These are phyloP conservation scores for Tricholauxania praeusta DNA, from an alignment of 2,888 invertebrate genomes.

Conservation along the genomic window DNA sequence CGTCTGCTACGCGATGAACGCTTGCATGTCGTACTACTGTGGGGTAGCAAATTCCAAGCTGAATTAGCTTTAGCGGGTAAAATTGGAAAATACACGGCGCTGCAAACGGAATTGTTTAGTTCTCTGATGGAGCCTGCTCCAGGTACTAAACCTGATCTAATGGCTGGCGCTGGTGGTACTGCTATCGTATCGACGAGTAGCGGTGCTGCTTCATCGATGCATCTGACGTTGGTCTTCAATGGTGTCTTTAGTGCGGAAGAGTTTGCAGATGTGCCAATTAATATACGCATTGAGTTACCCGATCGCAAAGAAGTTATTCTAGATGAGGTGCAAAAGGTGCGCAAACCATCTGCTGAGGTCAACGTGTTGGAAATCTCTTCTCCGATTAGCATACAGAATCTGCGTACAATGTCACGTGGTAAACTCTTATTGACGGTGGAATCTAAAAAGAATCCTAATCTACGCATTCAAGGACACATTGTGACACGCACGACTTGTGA, in stretches of 20 bases:
- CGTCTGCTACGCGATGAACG: slow-evolving; percentile 83
- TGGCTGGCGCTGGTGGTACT: slow-evolving; percentile 82
- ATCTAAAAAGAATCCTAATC: slow-evolving; percentile 75
- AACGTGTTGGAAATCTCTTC: slow-evolving; percentile 85
- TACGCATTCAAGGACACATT: slow-evolving; percentile 78
- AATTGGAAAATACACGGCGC: slow-evolving; percentile 79
- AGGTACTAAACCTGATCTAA: slow-evolving; percentile 72
- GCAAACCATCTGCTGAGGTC: slow-evolving; percentile 81
- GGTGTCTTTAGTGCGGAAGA: slow-evolving; percentile 80
- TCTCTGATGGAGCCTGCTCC: slow-evolving; percentile 78
- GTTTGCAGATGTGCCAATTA: slow-evolving; percentile 75
- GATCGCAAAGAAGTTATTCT: slow-evolving; percentile 81
- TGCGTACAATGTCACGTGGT: slow-evolving; percentile 83
- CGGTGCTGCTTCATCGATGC: slow-evolving; percentile 83
- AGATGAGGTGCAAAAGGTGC: slow-evolving; percentile 77
- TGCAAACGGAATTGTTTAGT: slow-evolving; percentile 86
- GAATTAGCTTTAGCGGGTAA: slow-evolving; percentile 80
- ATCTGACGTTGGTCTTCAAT: slow-evolving; percentile 84
- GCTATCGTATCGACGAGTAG: slow-evolving; percentile 87
- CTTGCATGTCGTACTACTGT: slow-evolving; percentile 81
- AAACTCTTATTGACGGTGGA: slow-evolving; percentile 78
- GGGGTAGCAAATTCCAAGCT: slow-evolving; percentile 79
- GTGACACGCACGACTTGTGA: slow-evolving; percentile 84
- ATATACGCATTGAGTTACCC: slow-evolving; percentile 76
- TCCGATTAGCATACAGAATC: slow-evolving; percentile 80